Evolutionary conservation across 2,797 vertebrate species (phyloP).

Genomic region (Harpagifer antarcticus): DNA sequence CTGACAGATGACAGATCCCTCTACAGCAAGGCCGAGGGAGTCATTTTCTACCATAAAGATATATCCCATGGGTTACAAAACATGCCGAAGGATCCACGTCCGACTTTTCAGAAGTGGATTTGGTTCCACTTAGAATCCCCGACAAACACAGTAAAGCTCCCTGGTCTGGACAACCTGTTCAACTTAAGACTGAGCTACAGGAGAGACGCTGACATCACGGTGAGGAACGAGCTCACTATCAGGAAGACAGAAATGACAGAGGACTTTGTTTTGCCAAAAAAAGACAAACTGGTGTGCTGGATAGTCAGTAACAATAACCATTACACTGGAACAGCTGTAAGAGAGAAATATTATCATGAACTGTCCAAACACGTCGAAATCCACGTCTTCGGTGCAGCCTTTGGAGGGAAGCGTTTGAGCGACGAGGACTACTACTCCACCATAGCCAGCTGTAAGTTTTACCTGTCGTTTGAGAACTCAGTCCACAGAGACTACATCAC

Average conservation of each 20-base stretch:
- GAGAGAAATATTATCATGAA: conserved; percentile 83
- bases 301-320: conserved; percentile 89
- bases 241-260: conserved; percentile 75
- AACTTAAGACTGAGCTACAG: conserved; percentile 91
- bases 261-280: conserved; percentile 85
- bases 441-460: conserved; percentile 91
- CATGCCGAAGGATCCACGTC: conserved; percentile 86
- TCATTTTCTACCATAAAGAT: conserved; percentile 48
- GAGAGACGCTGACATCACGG: conserved; percentile 89
- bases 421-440: conserved; percentile 88
- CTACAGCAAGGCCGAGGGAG: conserved; percentile 39
- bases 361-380: conserved; percentile 88
- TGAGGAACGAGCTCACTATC: conserved; percentile 87
- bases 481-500: conserved; percentile 91
- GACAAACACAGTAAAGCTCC: conserved; percentile 84
- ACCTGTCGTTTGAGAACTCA: conserved; percentile 93
- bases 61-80: conserved; percentile 86
- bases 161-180: conserved; percentile 87
- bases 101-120: conserved; percentile 92
- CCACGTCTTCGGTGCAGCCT: conserved; percentile 85
- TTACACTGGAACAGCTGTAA: conserved; percentile 1
- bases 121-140: conserved; percentile 93
- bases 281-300: conserved; percentile 92
- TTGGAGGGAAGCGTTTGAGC: conserved; percentile 76
- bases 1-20: conserved; percentile 42